Evolutionary conservation across 2,888 invertebrate species (phyloP), one percentile per base, ranked within the genome.

Genomic region (Andricus curvator): DNA sequence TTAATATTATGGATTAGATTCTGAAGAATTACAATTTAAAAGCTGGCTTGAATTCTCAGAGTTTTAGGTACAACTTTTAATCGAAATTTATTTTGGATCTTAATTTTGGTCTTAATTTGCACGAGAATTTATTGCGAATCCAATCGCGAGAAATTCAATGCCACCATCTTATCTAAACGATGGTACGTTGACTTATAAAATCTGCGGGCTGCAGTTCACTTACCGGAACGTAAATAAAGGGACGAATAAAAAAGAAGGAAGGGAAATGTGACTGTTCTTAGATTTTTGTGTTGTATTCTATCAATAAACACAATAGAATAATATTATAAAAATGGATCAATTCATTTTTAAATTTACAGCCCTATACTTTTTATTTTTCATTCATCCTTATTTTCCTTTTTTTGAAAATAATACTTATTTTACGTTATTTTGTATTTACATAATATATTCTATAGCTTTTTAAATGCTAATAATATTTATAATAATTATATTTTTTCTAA

Each of bases 271-370:
- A 79, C 76, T 80, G 74, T 78, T 70, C 66, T 70, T 70, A 29
- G 64, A 66, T 67, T 44, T 25, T 78, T 78, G 78, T 78, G 37
- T 78, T 62, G 51, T 70, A 51, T 77, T 65, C 78, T 65, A 65
- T 51, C 68, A 80, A 80, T 78, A 78, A 70, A 80, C 70, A 78
- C 80, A 70, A 78, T 44, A 68, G 48, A 80, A 77, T 78, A 78
- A 77, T 17, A 51, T 70, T 77, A 77, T 48, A 29, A 33, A 41
- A 29, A 37, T 66, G 60, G 37, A 41, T 48, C 22, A 68, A 44
- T 41, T 68, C 25, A 48, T 68, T 48, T 25, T 25, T 29, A 29
- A 48, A 13, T 25, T 8, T 25, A 17, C 25, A 25, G 41, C 44
- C 68, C 17, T 15, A 25, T 15, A 1, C 6, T 44, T 41, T n/a